These are phyloP conservation scores for Rhorus exstirpatorius DNA, from an alignment of 2,888 invertebrate species.

Conservation along the genomic window DNA sequence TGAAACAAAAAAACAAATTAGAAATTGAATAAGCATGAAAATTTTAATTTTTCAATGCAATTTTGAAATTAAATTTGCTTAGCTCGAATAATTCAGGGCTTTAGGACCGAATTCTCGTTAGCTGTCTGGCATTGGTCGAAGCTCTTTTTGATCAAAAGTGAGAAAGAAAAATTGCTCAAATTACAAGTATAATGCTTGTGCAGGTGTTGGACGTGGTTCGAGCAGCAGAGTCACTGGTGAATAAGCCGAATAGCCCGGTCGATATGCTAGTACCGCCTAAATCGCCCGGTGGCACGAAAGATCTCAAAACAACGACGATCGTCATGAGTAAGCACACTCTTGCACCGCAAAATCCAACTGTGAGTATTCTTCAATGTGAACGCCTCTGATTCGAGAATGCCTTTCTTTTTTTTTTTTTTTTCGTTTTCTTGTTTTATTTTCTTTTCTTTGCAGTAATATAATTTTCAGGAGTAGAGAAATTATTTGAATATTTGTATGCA, in stretches of 20 bases:
- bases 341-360: slow-evolving; percentile 90
- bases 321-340: slow-evolving; percentile 97
- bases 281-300: slow-evolving; percentile 90
- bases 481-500: slow-evolving; percentile 33
- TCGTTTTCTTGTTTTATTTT: too few species aligned
- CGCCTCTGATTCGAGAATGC: slow-evolving; percentile 26
- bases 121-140: slow-evolving; percentile 5
- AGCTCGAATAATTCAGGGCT: slow-evolving; percentile 3
- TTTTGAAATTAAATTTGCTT: too few species aligned
- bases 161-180: slow-evolving; percentile 49
- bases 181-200: slow-evolving; percentile 61
- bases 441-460: background rate
- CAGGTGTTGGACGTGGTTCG: slow-evolving; percentile 96
- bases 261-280: slow-evolving; percentile 89
- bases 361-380: slow-evolving; percentile 85
- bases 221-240: slow-evolving; percentile 94
- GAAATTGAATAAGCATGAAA: too few species aligned
- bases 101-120: background rate
- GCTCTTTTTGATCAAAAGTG: slow-evolving; percentile 4
- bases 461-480: slow-evolving; percentile 5
- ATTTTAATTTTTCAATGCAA: too few species aligned
- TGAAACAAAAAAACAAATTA: too few species aligned
- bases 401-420: background rate
- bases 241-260: slow-evolving; percentile 87
- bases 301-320: slow-evolving; percentile 95